Conservation (phyloP, 2,888 invertebrate genomes). For the Leucoma salicis region DNA sequence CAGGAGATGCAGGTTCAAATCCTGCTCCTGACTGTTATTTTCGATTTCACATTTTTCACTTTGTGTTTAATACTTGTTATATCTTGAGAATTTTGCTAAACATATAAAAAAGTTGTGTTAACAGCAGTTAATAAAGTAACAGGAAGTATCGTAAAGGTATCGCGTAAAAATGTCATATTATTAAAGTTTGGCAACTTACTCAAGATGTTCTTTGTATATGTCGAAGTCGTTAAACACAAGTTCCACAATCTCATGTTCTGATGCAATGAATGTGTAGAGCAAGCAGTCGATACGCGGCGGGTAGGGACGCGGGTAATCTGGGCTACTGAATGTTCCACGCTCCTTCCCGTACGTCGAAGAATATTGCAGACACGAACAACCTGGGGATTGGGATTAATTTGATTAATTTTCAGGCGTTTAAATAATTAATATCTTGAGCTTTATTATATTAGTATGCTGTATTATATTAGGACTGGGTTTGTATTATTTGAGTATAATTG, state of each 20-base stretch:
- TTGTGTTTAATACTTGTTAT: no score
- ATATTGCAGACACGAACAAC: constrained; percentile 92
- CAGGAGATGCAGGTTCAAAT: no score
- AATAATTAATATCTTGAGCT: no score
- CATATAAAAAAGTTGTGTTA: no score
- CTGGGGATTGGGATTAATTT: constrained; percentile 74
- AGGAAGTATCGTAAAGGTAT: not conserved
- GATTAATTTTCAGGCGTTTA: no score
- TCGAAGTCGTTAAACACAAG: constrained; percentile 91
- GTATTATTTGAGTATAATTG: no score
- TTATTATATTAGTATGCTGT: no score
- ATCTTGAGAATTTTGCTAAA: no score
- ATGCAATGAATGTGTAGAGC: constrained; percentile 91
- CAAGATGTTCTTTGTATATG: constrained; percentile 84
- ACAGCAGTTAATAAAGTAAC: not conserved
- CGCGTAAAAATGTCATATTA: not conserved
- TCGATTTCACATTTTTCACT: no score
- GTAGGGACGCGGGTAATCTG: constrained; percentile 91
- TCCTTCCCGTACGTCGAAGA: constrained; percentile 90
- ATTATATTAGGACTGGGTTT: no score
- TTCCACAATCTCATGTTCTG: constrained; percentile 90
- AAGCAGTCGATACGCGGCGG: constrained; percentile 89
- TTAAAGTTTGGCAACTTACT: constrained; percentile 79
- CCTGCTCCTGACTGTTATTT: no score
- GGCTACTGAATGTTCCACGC: constrained; percentile 91